Evolutionary conservation across 2,888 invertebrate species (phyloP), one percentile per base, ranked within the genome.

Genomic region (Hirtodrosophila histrioides): DNA sequence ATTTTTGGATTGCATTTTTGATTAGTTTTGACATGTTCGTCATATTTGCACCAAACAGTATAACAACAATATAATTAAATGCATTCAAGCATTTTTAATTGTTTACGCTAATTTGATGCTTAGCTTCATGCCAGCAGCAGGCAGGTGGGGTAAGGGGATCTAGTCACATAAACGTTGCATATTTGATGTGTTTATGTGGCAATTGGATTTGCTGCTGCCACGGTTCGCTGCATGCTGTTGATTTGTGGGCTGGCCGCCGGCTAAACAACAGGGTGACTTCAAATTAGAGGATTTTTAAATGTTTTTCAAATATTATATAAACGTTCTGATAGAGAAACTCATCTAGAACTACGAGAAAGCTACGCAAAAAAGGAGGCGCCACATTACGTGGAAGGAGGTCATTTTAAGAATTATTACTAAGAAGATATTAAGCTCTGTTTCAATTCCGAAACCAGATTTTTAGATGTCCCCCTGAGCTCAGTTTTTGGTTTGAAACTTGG

Each of bases 31-130:
- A 53, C 66, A 74, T 75, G 46, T 68, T 50, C 53, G 54, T 61
- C 66, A 69, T 73, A 79, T 75, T 86, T 72, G 72, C 54, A 53
- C 57, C 65, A 64, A 27, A 27, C 27, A 68, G 75, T 84, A 86
- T 86, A 17, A 17, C 69, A 65, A 64, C 71, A 66, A 80, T 66
- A 70, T 86, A 86, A 86, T 86, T 86, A 86, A 86, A 86, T 81
- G 77, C 88, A 77, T 78, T 88, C 86, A 86, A 86, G 85, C 85
- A 86, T 88, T 86, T 86, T 88, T 81, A 76, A 88, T 86, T 86
- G 81, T 69, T 77, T 69, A 62, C 80, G 78, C 78, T 85, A 79
- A 84, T 87, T 86, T 77, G 49, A 27, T 63, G 78, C 55, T 83
- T 86, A 73, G 78, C 40, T 31, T 29, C 27, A 37, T 44, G 45